Evolutionary conservation across 2,797 vertebrate species (phyloP).

Genomic region (Discoglossus pictus): DNA sequence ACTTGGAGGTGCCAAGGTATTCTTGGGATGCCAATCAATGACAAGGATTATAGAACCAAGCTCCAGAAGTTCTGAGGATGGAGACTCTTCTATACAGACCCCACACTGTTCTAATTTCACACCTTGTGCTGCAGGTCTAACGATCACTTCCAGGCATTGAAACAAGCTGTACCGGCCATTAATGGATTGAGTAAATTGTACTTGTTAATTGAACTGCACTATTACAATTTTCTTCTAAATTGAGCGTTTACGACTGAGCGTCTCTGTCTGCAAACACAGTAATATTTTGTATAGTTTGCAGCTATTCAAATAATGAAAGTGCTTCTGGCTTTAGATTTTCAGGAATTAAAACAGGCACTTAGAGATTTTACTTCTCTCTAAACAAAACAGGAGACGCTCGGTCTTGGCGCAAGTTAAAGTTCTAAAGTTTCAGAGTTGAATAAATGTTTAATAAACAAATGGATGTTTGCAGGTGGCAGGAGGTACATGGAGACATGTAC

Average conservation of each 20-base stretch:
- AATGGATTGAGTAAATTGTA: constrained; percentile 5
- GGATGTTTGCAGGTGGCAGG: no score
- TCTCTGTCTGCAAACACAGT: constrained; percentile 21
- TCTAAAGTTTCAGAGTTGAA: background rate
- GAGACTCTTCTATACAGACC: no score
- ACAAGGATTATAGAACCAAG: no score
- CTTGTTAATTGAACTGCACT: background rate
- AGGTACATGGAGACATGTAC: no score
- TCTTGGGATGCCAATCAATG: no score
- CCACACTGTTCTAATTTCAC: background rate
- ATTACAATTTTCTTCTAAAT: accelerated
- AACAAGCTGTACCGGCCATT: constrained; percentile 7
- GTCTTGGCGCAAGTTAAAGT: background rate
- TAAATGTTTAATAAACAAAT: background rate
- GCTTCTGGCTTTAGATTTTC: background rate
- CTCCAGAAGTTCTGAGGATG: no score
- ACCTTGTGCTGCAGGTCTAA: background rate
- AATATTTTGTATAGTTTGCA: background rate
- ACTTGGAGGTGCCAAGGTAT: no score
- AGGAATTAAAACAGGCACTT: background rate
- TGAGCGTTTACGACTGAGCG: background rate
- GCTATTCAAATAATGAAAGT: background rate
- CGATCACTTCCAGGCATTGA: background rate
- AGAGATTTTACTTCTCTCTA: background rate
- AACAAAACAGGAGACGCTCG: background rate